phyloP scores from a whole-genome alignment of 1,140 invertebrate species.

The Drosophila repletoides region DNA sequence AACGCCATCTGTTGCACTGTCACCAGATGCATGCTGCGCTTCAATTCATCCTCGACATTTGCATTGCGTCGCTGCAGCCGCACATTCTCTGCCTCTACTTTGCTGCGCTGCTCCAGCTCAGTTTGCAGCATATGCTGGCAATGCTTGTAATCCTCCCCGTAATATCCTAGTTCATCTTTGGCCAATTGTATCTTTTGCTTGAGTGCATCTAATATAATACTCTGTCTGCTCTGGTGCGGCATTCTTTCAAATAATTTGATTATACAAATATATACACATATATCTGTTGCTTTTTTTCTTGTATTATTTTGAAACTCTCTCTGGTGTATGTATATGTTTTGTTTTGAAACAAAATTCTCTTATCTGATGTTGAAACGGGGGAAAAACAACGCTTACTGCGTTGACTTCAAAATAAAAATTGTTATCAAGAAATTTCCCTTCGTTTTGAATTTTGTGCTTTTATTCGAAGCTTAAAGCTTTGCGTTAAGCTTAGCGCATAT shows the following conservation, averaged over 20 bases:
- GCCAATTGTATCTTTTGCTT: constrained; percentile 8
- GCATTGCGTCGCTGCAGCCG: constrained; percentile 1
- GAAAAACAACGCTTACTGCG: neutral
- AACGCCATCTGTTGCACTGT: neutral
- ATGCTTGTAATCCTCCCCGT: neutral
- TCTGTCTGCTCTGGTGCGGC: neutral
- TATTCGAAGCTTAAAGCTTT: neutral
- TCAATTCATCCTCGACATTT: neutral
- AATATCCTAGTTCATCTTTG: constrained; percentile 3
- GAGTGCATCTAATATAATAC: constrained; percentile 1
- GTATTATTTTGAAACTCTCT: neutral
- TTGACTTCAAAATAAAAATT: neutral
- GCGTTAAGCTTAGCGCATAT: neutral
- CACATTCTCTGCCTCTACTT: neutral
- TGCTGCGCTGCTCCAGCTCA: neutral
- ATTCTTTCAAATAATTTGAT: neutral
- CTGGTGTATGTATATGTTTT: neutral
- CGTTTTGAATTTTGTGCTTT: constrained; percentile 35
- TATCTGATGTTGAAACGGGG: no score
- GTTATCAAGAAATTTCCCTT: constrained; percentile 13
- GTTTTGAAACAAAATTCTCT: no score
- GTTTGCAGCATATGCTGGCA: neutral
- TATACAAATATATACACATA: no score
- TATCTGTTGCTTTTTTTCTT: neutral
- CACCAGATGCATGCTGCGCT: neutral